These are phyloP conservation scores for Rhabdophis nuchalis DNA, from an alignment of 2,797 vertebrate genomes.

Conservation along the genomic window DNA sequence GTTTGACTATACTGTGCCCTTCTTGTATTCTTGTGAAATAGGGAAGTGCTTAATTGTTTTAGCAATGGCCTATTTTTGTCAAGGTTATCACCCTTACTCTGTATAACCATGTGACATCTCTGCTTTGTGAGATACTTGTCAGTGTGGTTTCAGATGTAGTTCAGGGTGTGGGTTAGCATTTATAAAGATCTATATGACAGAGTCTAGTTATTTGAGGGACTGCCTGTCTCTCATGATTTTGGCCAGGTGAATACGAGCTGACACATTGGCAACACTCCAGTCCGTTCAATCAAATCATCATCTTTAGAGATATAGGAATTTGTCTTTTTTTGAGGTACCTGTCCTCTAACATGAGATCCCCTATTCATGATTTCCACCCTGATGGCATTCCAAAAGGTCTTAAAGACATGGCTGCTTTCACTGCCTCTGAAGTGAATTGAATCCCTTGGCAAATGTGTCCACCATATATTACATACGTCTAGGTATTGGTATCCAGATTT, in stretches of 20 bases:
- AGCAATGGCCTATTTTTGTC: not conserved
- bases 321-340: not conserved
- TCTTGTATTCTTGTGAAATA: not conserved
- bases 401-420: not conserved
- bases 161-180: not conserved
- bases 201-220: not conserved
- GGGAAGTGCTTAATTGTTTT: not conserved
- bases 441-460: not conserved
- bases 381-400: not conserved
- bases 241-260: not conserved
- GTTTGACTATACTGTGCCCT: not conserved
- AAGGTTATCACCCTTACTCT: not conserved
- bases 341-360: not conserved
- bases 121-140: not conserved
- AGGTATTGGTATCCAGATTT: not conserved
- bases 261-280: not conserved
- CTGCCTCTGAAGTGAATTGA: not conserved
- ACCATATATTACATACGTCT: not conserved
- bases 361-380: not conserved
- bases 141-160: not conserved
- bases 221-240: not conserved
- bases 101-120: not conserved
- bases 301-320: not conserved
- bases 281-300: not conserved
- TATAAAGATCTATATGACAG: not conserved